Base-by-base conservation (phyloP, 2,113 vertebrate genomes). In the Thunnus maccoyii region DNA sequence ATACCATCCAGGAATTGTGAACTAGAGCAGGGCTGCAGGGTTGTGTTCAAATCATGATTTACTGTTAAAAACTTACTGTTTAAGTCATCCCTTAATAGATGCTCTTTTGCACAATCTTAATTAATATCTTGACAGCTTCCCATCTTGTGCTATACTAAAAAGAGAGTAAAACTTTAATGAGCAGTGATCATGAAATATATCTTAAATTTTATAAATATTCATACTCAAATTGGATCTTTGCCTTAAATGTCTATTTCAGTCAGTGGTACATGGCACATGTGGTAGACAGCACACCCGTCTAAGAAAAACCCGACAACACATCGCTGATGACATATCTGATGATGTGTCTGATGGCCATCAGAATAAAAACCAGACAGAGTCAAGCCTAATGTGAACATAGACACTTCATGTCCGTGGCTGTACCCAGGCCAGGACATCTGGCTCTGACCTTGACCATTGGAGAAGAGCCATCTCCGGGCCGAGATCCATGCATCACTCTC, bases 401-500 rank as follows among this genome's bases (percentile, higher is more conserved):
- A 52, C 10, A 62, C 82, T 83, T 73, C 71, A 77, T 86, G 87
- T 85, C 56, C 22, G 6, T 20, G 54, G 55, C 80, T 91, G 81
- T 70, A 83, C 64, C 9, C 44, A 1, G 18, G 78, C 84, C 91
- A 89, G 83, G 86, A 77, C 82, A 70, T 79, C 72, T 70, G 69
- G 71, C 80, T 85, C 74, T 92, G 92, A 94, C 94, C 92, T 95
- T 95, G 89, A 82, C 89, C 81, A 52, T 7, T 86, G 82, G 82
- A 89, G 68, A 75, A 62, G 72, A 84, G 84, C 82, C 78, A 90
- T 87, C 27, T 79, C 82, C 86, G 88, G 86, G 89, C 89, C 14
- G 17, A 51, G 61, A 81, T 91, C 86, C 90, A 92, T 92, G 74
- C 83, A 91, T 92, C 88, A 86, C 83, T 90, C 91, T 88, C 91